Conservation (phyloP, 2,888 invertebrate genomes). For the Tineola bisselliella region DNA sequence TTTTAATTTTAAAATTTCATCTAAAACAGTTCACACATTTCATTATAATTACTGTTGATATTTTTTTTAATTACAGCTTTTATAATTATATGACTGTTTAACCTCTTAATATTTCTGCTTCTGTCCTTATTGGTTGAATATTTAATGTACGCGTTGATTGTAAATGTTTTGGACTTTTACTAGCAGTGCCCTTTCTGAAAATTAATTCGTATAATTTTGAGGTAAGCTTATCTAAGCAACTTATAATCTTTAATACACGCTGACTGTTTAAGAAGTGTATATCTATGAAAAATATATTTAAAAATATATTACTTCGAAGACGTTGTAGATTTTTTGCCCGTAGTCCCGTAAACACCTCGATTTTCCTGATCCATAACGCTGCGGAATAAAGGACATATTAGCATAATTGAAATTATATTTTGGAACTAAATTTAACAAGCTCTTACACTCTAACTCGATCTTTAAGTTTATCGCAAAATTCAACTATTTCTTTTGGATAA, state of each 20-base stretch:
- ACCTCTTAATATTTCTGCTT: constrained; percentile 51
- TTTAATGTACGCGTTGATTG: constrained; percentile 28
- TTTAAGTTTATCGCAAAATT: constrained; percentile 37
- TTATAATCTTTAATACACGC: too few species aligned
- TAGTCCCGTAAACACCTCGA: background rate
- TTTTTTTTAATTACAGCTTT: too few species aligned
- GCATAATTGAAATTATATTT: constrained; percentile 4
- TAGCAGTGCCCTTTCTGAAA: background rate
- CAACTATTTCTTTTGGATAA: constrained; percentile 34
- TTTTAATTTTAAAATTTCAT: constrained; percentile 38
- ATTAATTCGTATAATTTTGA: too few species aligned
- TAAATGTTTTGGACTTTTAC: constrained; percentile 3
- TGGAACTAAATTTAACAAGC: background rate
- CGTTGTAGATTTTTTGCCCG: background rate
- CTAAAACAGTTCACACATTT: constrained; percentile 23
- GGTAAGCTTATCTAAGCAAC: too few species aligned
- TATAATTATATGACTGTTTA: too few species aligned
- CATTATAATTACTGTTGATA: too few species aligned
- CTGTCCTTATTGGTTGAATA: constrained; percentile 28
- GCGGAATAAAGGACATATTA: background rate
- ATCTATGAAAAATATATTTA: background rate
- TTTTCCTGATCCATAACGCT: constrained; percentile 36
- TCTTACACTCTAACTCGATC: constrained; percentile 37
- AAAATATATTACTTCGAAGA: background rate
- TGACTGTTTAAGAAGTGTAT: background rate